These are phyloP conservation scores for Hoplostethus mediterraneus DNA, from an alignment of 2,797 vertebrate species.

Conservation along the genomic window DNA sequence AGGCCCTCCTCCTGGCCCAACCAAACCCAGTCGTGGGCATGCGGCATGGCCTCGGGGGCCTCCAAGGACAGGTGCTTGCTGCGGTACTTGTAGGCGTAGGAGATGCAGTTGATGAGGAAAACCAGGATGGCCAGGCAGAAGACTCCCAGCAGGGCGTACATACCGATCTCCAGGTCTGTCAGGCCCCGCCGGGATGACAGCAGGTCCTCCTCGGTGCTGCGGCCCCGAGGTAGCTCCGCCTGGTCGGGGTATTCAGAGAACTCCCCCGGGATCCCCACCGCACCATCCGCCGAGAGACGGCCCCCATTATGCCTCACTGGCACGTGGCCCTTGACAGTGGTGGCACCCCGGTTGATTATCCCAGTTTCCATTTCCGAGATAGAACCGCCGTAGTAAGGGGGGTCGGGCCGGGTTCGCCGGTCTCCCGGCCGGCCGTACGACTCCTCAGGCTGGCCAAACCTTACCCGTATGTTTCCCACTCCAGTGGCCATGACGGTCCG, in stretches of 20 bases:
- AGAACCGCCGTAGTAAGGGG: constrained; percentile 82
- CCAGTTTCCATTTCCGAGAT: constrained; percentile 87
- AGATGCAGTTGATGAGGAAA: constrained; percentile 96
- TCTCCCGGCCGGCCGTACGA: constrained; percentile 86
- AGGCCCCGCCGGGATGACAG: constrained; percentile 86
- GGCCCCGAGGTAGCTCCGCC: constrained; percentile 86
- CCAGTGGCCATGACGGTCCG: constrained; percentile 88
- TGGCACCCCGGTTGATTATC: constrained; percentile 78
- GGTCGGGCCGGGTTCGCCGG: constrained; percentile 85
- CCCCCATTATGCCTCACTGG: constrained; percentile 82
- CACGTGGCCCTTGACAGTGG: constrained; percentile 84
- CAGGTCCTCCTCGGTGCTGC: constrained; percentile 83
- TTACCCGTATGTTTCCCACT: constrained; percentile 84
- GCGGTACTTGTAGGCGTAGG: constrained; percentile 93
- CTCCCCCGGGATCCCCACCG: constrained; percentile 86
- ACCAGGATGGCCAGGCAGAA: constrained; percentile 97
- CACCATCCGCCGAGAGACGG: constrained; percentile 80
- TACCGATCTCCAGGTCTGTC: constrained; percentile 94
- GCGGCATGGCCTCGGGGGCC: constrained; percentile 87
- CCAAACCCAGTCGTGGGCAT: constrained; percentile 98
- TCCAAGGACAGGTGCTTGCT: constrained; percentile 93
- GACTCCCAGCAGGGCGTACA: constrained; percentile 96
- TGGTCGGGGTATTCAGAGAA: constrained; percentile 92
- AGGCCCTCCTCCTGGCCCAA: constrained; percentile 90
- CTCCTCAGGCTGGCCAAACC: constrained; percentile 86